Base-by-base conservation (phyloP, 92 coral and sea anemone species). In the Epizoanthus scotinus region DNA sequence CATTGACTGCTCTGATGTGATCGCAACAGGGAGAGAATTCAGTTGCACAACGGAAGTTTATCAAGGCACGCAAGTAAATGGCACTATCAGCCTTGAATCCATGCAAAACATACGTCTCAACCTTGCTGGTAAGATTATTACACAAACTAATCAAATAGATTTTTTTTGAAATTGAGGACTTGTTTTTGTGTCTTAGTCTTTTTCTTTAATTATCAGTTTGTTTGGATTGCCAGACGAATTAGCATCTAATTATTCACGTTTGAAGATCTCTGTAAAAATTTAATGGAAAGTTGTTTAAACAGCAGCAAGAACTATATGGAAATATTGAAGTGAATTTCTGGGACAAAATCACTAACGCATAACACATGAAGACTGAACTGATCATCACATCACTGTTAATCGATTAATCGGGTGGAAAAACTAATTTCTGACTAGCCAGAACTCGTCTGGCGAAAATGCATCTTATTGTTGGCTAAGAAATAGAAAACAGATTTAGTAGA, bases 41-140 rank as follows among this genome's bases (percentile, higher is more conserved):
- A 20, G 53, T 15, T 95, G 98, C 62, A 62, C 56, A 3, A 87
- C 86, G 18, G 82, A 63, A 26, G 73, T 95, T 28, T 77, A 86
- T 77, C 91, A 84, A 83, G 98, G 98, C 4, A 92, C 92, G 17
- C 71, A 66, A 15, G 83, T 93, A 42, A 63, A 50, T 26, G 90
- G 87, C 12, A 83, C 84, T 53, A 25, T 82, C 63, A 38, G 10
- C 18, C 29, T 70, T 78, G 83, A 70, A 29, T 40, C 25, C n/a
- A 31, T 2, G 42, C 34, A 40, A 29, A 40, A n/a, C 56, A 60
- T 21, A 10, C 27, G 40, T 31, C 8, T 71, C 27, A 6, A 10
- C 25, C 66, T 79, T 47, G 44, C 85, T 28, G 89, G 89, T 85
- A 61, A 84, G 82, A 28, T 22, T 31, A 31, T 31, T 66, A 49